Percentiles rank a stretch among this genome's conserved stretches.
These are phyloP conservation scores for Amphipoea lucens DNA, from an alignment of 2,888 invertebrate genomes.

Conservation along the genomic window DNA sequence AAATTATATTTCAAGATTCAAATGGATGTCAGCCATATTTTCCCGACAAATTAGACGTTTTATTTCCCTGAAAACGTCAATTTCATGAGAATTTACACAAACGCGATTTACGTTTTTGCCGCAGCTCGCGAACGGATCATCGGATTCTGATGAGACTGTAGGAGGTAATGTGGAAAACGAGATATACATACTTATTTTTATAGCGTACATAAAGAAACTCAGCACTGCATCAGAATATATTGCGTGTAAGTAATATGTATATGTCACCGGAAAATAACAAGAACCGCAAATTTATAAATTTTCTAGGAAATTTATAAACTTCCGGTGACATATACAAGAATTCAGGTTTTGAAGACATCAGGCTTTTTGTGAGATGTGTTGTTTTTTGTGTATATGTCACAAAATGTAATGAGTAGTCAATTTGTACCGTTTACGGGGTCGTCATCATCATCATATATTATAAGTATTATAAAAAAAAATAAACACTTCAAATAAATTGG, in stretches of 20 bases:
- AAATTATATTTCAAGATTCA: slow-evolving; percentile 37
- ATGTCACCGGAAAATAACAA: too few species aligned
- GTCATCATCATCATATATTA: background rate
- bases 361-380: too few species aligned
- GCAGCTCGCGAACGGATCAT: background rate
- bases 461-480: too few species aligned
- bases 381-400: background rate
- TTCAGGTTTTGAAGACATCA: background rate
- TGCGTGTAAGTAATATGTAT: background rate
- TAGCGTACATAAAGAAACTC: background rate
- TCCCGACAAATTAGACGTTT: slow-evolving; percentile 10
- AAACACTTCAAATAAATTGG: background rate
- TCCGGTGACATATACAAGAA: background rate
- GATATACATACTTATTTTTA: background rate
- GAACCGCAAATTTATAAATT: too few species aligned
- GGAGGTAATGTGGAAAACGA: background rate
- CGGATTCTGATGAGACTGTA: slow-evolving; percentile 9
- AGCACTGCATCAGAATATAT: background rate
- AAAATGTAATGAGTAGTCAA: background rate
- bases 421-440: background rate
- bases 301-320: too few species aligned
- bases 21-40: slow-evolving; percentile 28
- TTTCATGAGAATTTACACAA: slow-evolving; percentile 13
- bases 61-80: slow-evolving; percentile 26
- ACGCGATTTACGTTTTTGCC: slow-evolving; percentile 33